Percentiles rank a stretch among this genome's conserved stretches.
phyloP scores from a whole-genome alignment of 2,888 invertebrate species.

The Drosophila subquinaria region DNA sequence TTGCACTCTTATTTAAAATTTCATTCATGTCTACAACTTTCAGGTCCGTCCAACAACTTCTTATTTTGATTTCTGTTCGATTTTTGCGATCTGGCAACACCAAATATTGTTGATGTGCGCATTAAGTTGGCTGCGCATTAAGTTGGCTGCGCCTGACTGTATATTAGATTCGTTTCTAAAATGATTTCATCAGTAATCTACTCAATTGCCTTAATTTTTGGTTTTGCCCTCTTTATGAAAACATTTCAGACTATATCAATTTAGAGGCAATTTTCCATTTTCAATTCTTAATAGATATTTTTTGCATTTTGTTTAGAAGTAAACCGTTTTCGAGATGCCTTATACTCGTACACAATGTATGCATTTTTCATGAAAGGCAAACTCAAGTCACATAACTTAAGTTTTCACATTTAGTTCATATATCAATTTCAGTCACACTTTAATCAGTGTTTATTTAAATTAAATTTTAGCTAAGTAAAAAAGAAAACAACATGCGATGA shows the following conservation, averaged over 20 bases:
- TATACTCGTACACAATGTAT: slow-evolving; percentile 7
- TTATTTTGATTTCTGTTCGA: neutral
- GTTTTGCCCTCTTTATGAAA: slow-evolving; percentile 33
- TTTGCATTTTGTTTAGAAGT: slow-evolving; percentile 28
- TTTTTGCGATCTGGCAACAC: slow-evolving; percentile 15
- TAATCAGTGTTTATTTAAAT: slow-evolving; percentile 56
- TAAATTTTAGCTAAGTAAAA: slow-evolving; percentile 32
- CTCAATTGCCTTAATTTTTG: slow-evolving; percentile 22
- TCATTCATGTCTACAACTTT: slow-evolving; percentile 8
- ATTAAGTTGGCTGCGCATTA: slow-evolving; percentile 21
- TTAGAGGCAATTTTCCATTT: neutral
- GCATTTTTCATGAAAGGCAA: slow-evolving; percentile 41
- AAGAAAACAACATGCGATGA: slow-evolving; percentile 27
- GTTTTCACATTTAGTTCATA: slow-evolving; percentile 28
- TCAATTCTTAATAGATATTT: neutral
- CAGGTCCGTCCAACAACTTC: slow-evolving; percentile 38
- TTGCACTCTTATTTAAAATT: neutral
- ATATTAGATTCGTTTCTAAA: too few relatives aligned
- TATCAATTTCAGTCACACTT: slow-evolving; percentile 46
- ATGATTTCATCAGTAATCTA: slow-evolving; percentile 18
- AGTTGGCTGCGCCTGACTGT: slow-evolving; percentile 26
- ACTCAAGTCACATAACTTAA: slow-evolving; percentile 55
- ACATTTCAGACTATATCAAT: slow-evolving; percentile 5
- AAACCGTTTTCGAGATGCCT: slow-evolving; percentile 9
- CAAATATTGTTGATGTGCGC: neutral